Base-by-base conservation (phyloP, 2,797 vertebrate species). In the Parauchenoglanis punctatus region DNA sequence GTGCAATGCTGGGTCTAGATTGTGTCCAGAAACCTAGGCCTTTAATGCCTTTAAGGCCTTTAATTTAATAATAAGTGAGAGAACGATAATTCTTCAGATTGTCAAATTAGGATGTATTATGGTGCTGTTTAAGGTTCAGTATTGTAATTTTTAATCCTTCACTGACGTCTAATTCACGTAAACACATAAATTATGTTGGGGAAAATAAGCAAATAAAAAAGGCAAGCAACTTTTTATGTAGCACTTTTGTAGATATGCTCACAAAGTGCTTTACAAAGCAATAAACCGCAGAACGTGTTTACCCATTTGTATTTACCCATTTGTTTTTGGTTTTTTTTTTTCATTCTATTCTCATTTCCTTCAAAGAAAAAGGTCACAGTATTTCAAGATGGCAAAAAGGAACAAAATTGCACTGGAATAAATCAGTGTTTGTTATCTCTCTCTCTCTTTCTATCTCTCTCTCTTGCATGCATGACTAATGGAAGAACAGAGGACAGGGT, bases 401-500 rank as follows among this genome's bases (percentile, higher is more conserved):
- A 58, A 56, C 28, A n/a, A 86, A 80, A 80, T 80, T 78, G 49
- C 46, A 18, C 46, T 12, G 7, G 49, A 86, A 56, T 52, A 63
- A 52, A 67, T 23, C 49, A n/a, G 49, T 18, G 3, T 86, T 40
- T 67, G 44, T 46, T 68, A 20, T 90, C 85, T 77, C 59, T 67
- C 31, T 81, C 81, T 73, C 40, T 75, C 15, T 49, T 58, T 46
- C 77, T 89, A 84, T 80, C 18, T 59, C 18, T 40, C 18, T 58
- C 8, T 61, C 18, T 56, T 61, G 70, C 77, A 83, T 65, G 81
- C 84, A 40, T 88, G 70, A 88, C 85, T 87, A 90, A 90, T 81
- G 82, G 15, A 40, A 44, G 88, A 88, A 85, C 91, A 87, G 84
- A 83, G 89, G 70, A 61, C 67, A 68, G 86, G 90, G 90, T 87